Evolutionary conservation across 1,140 invertebrate genomes (phyloP), one percentile per base, ranked within the genome.

Genomic region (Macrobrachium nipponense): DNA sequence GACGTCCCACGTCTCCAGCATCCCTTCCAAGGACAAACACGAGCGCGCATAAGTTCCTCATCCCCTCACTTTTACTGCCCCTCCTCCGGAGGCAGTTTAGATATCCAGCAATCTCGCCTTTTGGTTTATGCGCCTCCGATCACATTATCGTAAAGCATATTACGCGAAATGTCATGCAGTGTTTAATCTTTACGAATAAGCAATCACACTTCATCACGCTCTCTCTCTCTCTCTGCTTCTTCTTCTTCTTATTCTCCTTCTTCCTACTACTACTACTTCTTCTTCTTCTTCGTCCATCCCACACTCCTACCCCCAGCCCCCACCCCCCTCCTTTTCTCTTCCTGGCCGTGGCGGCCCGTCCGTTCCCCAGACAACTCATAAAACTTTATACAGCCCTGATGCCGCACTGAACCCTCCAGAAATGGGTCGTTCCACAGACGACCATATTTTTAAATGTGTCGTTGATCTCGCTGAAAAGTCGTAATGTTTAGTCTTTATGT

Each of bases 391-490:
- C 82, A 43, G 60, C 82, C 70, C 82, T 77, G 79, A 81, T 81
- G 79, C 79, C 64, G 51, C 64, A 72, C 79, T 75, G 20, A 27
- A 77, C 15, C 82, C 72, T 76, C 72, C 60, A 64, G 82, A 77
- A 83, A 83, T 83, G 82, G 82, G 82, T 83, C 82, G 82, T 83
- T 83, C 82, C 60, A 27, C 23, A 77, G 82, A 83, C 72, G 82
- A 83, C 82, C 82, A 83, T 83, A 83, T 83, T 83, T 83, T 77
- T 83, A 83, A 83, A 83, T 83, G 82, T 83, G 82, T 83, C 82
- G 82, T 83, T 83, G 82, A 83, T 83, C 82, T 83, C 72, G 72
- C 44, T 75, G 72, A 75, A 73, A 64, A 83, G 82, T 83, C 82
- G 82, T 83, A 83, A 83, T 83, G 82, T 83, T 83, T 83, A 77